Percentiles rank a stretch among this genome's conserved stretches.
Evolutionary conservation across 2,888 invertebrate genomes (phyloP).

Genomic region (Prosopocoilus inquinatus): DNA sequence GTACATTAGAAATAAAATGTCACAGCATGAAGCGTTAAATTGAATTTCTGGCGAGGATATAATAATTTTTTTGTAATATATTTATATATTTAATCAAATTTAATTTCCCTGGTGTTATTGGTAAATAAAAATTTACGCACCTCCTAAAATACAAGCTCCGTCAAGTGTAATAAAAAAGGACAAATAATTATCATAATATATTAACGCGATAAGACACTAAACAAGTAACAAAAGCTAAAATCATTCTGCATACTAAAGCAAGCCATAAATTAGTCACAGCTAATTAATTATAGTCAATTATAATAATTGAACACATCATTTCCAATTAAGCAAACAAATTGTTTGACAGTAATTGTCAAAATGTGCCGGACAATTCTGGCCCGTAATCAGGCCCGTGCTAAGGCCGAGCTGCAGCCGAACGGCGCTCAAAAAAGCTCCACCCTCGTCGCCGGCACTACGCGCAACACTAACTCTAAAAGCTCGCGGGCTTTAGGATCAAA

Average conservation of each 20-base stretch:
- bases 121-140: neutral
- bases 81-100: no score
- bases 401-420: slow-evolving; percentile 24
- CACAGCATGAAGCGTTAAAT: no score
- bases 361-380: slow-evolving; percentile 15
- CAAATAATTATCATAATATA: slow-evolving; percentile 17
- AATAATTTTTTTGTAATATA: no score
- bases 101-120: no score
- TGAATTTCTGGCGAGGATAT: no score
- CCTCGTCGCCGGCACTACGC: slow-evolving; percentile 16
- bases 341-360: slow-evolving; percentile 48
- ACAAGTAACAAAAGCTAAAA: slow-evolving; percentile 32
- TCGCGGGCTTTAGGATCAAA: slow-evolving; percentile 10
- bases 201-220: slow-evolving; percentile 15
- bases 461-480: slow-evolving; percentile 10
- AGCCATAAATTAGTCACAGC: slow-evolving; percentile 37
- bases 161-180: neutral
- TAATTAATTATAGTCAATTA: slow-evolving; percentile 52
- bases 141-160: neutral
- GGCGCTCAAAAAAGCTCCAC: slow-evolving; percentile 32
- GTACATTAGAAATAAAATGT: no score
- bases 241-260: slow-evolving; percentile 34
- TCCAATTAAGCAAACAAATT: slow-evolving; percentile 50
- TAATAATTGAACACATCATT: slow-evolving; percentile 52
- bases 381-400: slow-evolving; percentile 28